Evolutionary conservation across 1,140 invertebrate genomes (phyloP).

Genomic region (Conus ventricosus): DNA sequence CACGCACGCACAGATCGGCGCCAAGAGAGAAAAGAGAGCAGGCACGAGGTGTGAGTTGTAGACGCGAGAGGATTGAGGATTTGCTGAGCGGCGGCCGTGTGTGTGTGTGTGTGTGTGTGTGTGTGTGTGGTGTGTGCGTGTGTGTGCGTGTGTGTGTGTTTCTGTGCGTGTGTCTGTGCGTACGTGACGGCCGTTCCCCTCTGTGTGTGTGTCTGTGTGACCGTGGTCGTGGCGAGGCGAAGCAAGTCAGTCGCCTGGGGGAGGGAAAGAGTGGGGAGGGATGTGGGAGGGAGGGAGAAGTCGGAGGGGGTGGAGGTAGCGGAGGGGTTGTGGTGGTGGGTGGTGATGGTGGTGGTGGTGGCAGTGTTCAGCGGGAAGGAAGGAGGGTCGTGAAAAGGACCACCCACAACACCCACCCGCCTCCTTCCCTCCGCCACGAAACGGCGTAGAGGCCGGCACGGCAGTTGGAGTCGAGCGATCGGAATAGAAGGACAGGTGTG

Average conservation of each 20-base stretch:
- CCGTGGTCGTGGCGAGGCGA: too few species aligned
- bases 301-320: background rate
- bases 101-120: background rate
- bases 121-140: too few species aligned
- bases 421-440: background rate
- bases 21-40: conserved; percentile 2
- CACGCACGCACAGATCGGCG: conserved; percentile 26
- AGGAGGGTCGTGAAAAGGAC: conserved; percentile 20
- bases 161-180: too few species aligned
- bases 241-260: background rate
- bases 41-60: conserved; percentile 32
- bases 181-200: too few species aligned
- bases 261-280: background rate
- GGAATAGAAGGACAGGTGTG: conserved; percentile 30
- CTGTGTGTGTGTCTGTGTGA: too few species aligned
- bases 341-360: background rate
- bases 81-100: conserved; percentile 1
- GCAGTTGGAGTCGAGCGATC: conserved; percentile 25
- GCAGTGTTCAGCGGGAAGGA: background rate
- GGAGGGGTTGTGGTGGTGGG: too few species aligned
- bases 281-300: too few species aligned
- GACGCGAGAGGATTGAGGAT: conserved; percentile 32
- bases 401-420: conserved; percentile 30
- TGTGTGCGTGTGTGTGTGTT: too few species aligned
- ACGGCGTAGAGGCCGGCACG: conserved; percentile 7